phyloP scores from a whole-genome alignment of 2,888 invertebrate genomes.

The Camptogramma bilineatum region DNA sequence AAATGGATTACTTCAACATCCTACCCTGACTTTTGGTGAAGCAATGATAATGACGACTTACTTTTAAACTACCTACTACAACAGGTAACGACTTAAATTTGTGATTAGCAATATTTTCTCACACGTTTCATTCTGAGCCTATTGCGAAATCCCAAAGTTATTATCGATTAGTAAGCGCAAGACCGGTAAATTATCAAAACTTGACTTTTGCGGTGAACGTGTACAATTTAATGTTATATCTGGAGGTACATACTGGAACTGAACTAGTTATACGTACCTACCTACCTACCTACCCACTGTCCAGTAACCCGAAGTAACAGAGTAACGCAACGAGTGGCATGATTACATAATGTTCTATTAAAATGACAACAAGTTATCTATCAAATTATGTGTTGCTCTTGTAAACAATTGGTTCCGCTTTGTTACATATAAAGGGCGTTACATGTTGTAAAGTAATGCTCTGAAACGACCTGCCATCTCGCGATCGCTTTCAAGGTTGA shows the following conservation, averaged over 20 bases:
- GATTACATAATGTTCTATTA: constrained; percentile 71
- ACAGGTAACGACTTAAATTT: constrained; percentile 18
- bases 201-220: constrained; percentile 60
- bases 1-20: neutral
- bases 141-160: constrained; percentile 39
- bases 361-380: constrained; percentile 68
- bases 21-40: neutral
- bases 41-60: neutral
- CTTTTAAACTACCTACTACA: neutral
- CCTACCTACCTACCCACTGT: constrained; percentile 50
- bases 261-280: constrained; percentile 63
- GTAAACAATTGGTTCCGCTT: constrained; percentile 74
- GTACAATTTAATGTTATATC: constrained; percentile 49
- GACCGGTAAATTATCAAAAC: constrained; percentile 57
- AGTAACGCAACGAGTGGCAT: constrained; percentile 65
- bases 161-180: constrained; percentile 48
- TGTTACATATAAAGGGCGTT: constrained; percentile 73
- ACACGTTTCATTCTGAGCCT: constrained; percentile 30
- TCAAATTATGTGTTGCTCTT: constrained; percentile 58
- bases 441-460: constrained; percentile 57
- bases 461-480: constrained; percentile 63
- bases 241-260: constrained; percentile 57
- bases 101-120: constrained; percentile 40
- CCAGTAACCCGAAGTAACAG: constrained; percentile 60
- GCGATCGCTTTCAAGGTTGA: constrained; percentile 74